A percentile compares a stretch with the other conserved stretches of the same genome.
These are phyloP conservation scores for Hydractinia symbiolongicarpus DNA, from an alignment of 30 jellyfish, hydroid and myxozoan genomes.

Conservation along the genomic window DNA sequence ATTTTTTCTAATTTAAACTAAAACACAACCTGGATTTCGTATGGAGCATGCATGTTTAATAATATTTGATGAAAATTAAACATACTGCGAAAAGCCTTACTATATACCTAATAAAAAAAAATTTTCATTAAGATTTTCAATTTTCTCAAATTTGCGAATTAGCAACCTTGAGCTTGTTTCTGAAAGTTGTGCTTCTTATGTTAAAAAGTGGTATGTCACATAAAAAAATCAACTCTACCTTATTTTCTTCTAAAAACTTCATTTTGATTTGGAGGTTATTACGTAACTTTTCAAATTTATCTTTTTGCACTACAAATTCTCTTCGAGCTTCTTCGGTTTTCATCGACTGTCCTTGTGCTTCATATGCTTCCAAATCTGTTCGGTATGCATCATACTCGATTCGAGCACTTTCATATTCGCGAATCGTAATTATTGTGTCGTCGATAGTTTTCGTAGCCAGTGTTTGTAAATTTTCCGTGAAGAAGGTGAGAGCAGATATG, in stretches of 20 bases:
- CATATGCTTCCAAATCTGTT: slow-evolving; percentile 81
- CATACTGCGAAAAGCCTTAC: too few species aligned
- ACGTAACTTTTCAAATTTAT: slow-evolving; percentile 71
- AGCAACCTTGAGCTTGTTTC: too few species aligned
- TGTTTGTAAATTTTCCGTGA: slow-evolving; percentile 78
- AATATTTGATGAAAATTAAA: too few species aligned
- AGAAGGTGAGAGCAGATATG: slow-evolving; percentile 80
- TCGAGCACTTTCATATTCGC: slow-evolving; percentile 76
- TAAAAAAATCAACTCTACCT: slow-evolving; percentile 38
- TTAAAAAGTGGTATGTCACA: not conserved
- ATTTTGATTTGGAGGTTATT: slow-evolving; percentile 76
- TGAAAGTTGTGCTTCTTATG: too few species aligned
- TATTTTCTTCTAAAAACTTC: slow-evolving; percentile 92
- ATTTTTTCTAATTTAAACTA: too few species aligned
- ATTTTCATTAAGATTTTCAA: too few species aligned
- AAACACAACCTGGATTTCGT: too few species aligned
- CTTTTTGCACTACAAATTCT: slow-evolving; percentile 65
- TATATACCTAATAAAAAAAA: too few species aligned
- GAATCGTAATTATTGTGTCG: slow-evolving; percentile 86
- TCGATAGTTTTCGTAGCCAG: slow-evolving; percentile 92
- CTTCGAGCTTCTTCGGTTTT: slow-evolving; percentile 90
- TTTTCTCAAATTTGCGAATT: too few species aligned
- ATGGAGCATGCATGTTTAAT: too few species aligned
- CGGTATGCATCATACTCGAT: slow-evolving; percentile 96
- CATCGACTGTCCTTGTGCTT: slow-evolving; percentile 73